Conservation (phyloP, 2,888 invertebrate species). For the Helicoverpa assulta region DNA sequence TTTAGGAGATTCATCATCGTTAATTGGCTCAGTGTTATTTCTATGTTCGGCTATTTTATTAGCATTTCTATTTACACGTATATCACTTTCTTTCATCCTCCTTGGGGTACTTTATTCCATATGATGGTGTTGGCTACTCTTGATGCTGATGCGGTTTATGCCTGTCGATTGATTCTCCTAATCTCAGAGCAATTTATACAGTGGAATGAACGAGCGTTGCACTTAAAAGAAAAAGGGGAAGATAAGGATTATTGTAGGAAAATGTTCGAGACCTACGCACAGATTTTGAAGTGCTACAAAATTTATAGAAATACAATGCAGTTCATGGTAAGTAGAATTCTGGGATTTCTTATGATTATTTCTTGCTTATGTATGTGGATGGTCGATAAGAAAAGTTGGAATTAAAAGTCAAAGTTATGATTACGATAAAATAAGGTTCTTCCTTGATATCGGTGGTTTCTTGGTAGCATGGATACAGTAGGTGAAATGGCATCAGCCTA, state of each 20-base stretch:
- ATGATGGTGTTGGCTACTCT: neutral
- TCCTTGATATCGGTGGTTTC: too few relatives aligned
- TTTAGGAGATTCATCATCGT: neutral
- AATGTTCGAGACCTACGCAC: neutral
- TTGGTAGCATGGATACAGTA: too few relatives aligned
- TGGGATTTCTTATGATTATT: too few relatives aligned
- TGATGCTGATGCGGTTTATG: neutral
- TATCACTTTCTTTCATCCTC: too few relatives aligned
- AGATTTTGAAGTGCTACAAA: constrained; percentile 4
- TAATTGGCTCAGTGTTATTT: neutral
- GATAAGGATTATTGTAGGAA: neutral
- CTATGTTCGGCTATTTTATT: neutral
- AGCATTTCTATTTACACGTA: neutral
- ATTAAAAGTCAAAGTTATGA: too few relatives aligned
- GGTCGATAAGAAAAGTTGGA: neutral
- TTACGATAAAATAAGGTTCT: too few relatives aligned
- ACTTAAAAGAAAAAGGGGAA: neutral
- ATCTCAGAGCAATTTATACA: neutral
- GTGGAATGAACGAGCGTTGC: neutral
- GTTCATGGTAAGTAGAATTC: neutral
- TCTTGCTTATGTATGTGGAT: too few relatives aligned
- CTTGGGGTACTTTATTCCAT: too few relatives aligned
- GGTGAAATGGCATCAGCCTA: too few relatives aligned
- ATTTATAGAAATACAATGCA: neutral
- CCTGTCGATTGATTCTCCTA: neutral